Conservation (phyloP, 2,113 vertebrate genomes). For the Diphyllodes magnificus region DNA sequence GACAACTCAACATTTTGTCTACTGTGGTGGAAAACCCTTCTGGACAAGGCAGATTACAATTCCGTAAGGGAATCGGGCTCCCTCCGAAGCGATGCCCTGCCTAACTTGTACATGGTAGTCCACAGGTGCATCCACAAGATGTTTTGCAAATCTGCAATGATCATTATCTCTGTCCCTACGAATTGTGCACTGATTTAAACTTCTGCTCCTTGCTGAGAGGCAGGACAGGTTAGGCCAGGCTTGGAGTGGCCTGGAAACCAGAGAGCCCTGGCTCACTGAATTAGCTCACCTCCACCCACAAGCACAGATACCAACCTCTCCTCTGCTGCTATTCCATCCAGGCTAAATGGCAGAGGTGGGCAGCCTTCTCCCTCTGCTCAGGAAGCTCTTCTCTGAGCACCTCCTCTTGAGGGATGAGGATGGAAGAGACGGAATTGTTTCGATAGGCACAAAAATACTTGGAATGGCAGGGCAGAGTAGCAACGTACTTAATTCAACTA, state of each 20-base stretch:
- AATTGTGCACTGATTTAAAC: not conserved
- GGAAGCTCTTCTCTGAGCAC: not conserved
- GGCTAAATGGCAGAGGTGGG: not conserved
- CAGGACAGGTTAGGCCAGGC: not conserved
- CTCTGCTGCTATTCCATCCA: not conserved
- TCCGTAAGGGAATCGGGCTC: not conserved
- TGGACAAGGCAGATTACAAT: not conserved
- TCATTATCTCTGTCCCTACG: accelerated
- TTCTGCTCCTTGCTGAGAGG: not conserved
- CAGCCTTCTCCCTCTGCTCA: not conserved
- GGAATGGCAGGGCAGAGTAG: not conserved
- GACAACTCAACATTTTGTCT: not conserved
- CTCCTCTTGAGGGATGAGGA: not conserved
- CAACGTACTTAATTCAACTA: not conserved
- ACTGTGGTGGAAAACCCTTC: not conserved
- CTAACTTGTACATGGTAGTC: accelerated
- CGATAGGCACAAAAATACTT: not conserved
- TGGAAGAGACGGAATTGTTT: not conserved
- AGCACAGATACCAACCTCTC: accelerated
- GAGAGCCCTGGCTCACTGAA: not conserved
- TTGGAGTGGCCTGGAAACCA: not conserved
- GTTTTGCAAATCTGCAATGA: not conserved
- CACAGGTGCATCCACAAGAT: accelerated
- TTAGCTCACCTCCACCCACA: not conserved
- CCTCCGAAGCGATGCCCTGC: not conserved